Percentiles rank a stretch among this genome's conserved stretches.
Conservation (phyloP, 1,140 invertebrate genomes). For the Bombus haemorrhoidalis region DNA sequence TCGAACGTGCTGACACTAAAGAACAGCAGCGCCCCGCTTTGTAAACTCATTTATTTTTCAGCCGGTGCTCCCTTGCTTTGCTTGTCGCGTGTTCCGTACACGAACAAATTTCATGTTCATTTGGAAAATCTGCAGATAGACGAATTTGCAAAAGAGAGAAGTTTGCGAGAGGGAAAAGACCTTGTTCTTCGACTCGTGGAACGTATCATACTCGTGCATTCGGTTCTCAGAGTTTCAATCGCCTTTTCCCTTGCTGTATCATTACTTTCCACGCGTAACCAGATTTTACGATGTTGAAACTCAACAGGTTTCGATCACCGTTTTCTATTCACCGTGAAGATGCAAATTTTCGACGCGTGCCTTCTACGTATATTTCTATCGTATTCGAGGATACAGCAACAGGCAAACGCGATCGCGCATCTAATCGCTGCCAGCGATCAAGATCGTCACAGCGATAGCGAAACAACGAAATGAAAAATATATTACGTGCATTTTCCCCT, state of each 20-base stretch:
- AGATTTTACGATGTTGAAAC: not conserved
- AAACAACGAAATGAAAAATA: not conserved
- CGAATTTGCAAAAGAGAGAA: too few relatives aligned
- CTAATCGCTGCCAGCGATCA: not conserved
- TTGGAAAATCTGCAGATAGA: too few relatives aligned
- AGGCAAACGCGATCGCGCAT: not conserved
- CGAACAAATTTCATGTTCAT: too few relatives aligned
- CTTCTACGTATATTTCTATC: not conserved
- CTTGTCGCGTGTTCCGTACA: too few relatives aligned
- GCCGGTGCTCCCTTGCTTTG: too few relatives aligned
- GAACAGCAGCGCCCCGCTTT: too few relatives aligned
- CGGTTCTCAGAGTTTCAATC: not conserved
- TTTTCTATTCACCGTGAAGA: not conserved
- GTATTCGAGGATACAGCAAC: not conserved
- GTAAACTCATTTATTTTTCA: too few relatives aligned
- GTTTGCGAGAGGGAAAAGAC: too few relatives aligned
- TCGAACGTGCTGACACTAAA: too few relatives aligned
- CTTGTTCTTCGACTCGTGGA: too few relatives aligned
- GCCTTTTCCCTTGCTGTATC: not conserved
- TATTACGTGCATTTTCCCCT: not conserved
- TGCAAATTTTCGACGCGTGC: not conserved
- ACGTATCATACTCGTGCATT: too few relatives aligned
- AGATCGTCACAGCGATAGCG: not conserved
- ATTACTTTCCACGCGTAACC: not conserved
- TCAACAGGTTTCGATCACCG: not conserved